Evolutionary conservation across 2,113 vertebrate species (phyloP).

Genomic region (Colossoma macropomum): DNA sequence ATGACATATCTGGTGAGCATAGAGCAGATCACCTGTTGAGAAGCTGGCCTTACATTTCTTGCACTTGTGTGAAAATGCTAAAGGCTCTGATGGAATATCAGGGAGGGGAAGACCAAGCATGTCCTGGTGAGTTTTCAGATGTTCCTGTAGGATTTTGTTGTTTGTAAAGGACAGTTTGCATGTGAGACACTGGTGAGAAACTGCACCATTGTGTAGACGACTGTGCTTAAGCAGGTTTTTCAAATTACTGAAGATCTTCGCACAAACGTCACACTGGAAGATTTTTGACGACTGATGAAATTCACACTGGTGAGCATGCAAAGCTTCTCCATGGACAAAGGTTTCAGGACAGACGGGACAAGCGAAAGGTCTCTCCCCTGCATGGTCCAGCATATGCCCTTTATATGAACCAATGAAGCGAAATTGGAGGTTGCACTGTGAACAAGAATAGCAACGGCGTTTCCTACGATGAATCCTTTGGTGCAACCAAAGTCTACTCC

Average conservation of each 20-base stretch:
- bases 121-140: constrained; percentile 41
- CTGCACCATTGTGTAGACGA: constrained; percentile 55
- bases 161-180: constrained; percentile 51
- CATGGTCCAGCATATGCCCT: constrained; percentile 61
- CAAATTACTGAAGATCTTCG: constrained; percentile 53
- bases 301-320: constrained; percentile 36
- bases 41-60: constrained; percentile 54
- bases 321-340: constrained; percentile 24
- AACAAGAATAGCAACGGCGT: constrained; percentile 52
- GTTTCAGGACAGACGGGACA: constrained; percentile 48
- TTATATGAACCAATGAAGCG: constrained; percentile 55
- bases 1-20: constrained; percentile 63
- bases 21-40: constrained; percentile 60
- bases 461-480: constrained; percentile 38
- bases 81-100: constrained; percentile 32
- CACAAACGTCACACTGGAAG: constrained; percentile 57
- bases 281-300: constrained; percentile 10
- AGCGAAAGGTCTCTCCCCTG: constrained; percentile 31
- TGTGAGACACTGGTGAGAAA: constrained; percentile 38
- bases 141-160: constrained; percentile 40
- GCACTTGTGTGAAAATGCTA: constrained; percentile 55
- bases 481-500: constrained; percentile 56
- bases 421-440: constrained; percentile 58
- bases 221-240: constrained; percentile 56
- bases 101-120: constrained; percentile 25